Base-by-base conservation (phyloP, 2,888 invertebrate genomes). In the Volucella inanis region DNA sequence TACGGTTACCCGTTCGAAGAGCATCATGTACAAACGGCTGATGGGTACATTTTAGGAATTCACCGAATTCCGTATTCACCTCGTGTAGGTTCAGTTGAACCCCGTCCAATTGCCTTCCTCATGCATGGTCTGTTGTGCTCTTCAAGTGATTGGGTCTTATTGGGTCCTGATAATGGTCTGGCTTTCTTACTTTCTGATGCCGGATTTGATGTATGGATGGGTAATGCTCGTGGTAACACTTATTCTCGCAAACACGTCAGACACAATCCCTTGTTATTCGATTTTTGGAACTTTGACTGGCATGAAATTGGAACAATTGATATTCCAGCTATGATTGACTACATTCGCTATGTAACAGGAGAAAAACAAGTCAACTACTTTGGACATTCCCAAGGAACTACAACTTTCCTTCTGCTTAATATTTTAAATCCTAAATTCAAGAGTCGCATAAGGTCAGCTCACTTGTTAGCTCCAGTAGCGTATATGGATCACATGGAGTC, bases 21-120 rank as follows among this genome's bases (percentile, higher is more conserved):
- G 11, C 96, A 96, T 88, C 91, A 93, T 0, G 93, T 96, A 0
- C 91, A 93, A 70, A 90, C 90, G 0, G 88, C 89, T 0, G 90
- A 90, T 87, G 90, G 90, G 10, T 90, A 90, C 49, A 75, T 90
- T 43, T 79, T 90, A 3, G 89, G 88, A 3, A 88, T 90, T 87
- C 91, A 90, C 78, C 88, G 91, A 6, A 90, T 90, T 38, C 90
- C 90, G 1, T 89, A 89, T 50, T 89, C 90, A 3, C 67, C 88
- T 64, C 87, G 52, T 86, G 86, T 4, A 87, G 87, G 9, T 6
- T 80, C 39, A 9, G 38, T 72, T 61, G 22, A 3, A 0, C 45
- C 15, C 1, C 88, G 89, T 8, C 90, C 88, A 12, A 89, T 90
- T 0, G 88, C 86, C 0, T 90, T 90, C 31, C 79, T 90, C 0